Conservation (phyloP, 2,113 vertebrate species). For the Tychaedon coryphoeus region DNA sequence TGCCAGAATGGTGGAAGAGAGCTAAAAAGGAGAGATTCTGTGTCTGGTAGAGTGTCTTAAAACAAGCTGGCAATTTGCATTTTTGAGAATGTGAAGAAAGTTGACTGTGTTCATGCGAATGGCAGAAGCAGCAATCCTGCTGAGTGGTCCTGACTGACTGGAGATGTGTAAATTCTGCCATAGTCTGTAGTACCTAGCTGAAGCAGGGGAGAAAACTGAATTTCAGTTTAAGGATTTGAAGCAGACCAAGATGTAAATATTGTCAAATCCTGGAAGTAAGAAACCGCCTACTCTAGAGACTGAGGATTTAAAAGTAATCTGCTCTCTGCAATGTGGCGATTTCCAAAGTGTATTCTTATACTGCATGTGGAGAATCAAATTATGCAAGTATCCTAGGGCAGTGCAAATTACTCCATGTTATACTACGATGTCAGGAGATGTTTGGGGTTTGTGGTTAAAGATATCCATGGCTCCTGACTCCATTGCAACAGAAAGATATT, state of each 20-base stretch:
- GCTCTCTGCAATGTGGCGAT: neutral
- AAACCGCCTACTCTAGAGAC: neutral
- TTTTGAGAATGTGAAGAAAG: neutral
- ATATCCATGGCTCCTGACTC: neutral
- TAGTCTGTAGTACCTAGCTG: neutral
- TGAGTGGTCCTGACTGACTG: neutral
- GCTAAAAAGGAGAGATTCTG: neutral
- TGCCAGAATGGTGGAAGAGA: constrained; percentile 3
- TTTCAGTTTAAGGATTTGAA: neutral
- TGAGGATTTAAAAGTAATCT: neutral
- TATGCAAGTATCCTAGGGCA: neutral
- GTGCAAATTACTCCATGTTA: neutral
- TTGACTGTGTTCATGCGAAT: neutral
- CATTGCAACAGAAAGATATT: neutral
- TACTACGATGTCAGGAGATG: neutral
- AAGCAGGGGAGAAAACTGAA: neutral
- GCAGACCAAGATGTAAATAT: neutral
- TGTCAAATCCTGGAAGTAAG: neutral
- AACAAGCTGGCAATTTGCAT: neutral
- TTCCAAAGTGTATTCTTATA: neutral
- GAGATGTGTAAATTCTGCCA: neutral
- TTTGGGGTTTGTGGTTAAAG: neutral
- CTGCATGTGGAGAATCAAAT: neutral
- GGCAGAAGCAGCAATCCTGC: neutral
- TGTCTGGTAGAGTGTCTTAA: neutral